Conservation (phyloP, 2,888 invertebrate species). For the Nudaria mundana region DNA sequence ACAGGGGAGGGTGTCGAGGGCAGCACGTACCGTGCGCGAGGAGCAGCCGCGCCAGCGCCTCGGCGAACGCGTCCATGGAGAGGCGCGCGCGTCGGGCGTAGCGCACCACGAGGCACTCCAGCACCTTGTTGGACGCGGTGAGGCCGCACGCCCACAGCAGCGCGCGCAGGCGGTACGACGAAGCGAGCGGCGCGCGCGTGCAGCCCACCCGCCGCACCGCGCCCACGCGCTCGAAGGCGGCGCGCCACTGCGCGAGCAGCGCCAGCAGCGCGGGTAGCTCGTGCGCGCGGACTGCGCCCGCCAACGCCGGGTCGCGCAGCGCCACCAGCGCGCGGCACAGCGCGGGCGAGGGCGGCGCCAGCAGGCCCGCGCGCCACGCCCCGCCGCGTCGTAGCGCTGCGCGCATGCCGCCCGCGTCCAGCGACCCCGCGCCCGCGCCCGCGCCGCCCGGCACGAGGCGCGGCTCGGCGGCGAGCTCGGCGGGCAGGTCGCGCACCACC, state of each 20-base stretch:
- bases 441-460: conserved; percentile 15
- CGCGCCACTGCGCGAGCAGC: conserved; percentile 69
- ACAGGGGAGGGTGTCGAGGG: conserved; percentile 14
- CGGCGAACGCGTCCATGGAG: conserved; percentile 82
- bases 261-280: conserved; percentile 83
- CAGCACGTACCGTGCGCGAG: conserved; percentile 53
- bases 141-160: conserved; percentile 84
- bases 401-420: conserved; percentile 28
- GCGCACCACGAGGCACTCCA: conserved; percentile 85
- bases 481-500: conserved; percentile 83
- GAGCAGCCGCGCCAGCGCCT: conserved; percentile 73
- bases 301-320: conserved; percentile 84
- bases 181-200: conserved; percentile 18
- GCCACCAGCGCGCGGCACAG: conserved; percentile 85
- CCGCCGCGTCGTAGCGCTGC: conserved; percentile 33
- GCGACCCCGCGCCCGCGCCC: conserved; percentile 41
- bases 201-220: conserved; percentile 52
- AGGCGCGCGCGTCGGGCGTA: conserved; percentile 82
- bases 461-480: conserved; percentile 63
- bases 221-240: conserved; percentile 21
- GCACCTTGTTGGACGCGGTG: conserved; percentile 85
- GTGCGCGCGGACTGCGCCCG: conserved; percentile 81
- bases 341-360: conserved; percentile 74
- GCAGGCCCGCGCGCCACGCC: conserved; percentile 72
- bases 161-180: conserved; percentile 80